Evolutionary conservation across 2,888 invertebrate species (phyloP), one percentile per base, ranked within the genome.

Genomic region (Drosophila flavopinicola): DNA sequence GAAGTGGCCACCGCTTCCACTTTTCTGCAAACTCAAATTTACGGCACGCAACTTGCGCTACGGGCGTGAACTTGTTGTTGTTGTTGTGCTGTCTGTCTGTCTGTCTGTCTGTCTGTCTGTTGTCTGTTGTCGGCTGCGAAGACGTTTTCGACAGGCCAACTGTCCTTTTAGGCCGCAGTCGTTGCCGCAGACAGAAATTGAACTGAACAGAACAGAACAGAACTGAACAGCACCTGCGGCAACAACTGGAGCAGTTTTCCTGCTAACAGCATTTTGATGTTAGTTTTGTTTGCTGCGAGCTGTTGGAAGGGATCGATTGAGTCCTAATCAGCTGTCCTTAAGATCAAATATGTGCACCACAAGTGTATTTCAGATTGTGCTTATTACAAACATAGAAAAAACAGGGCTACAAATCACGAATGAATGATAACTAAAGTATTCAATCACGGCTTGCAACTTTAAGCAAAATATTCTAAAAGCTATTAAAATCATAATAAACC

Each of bases 11-110:
- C 32, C 45, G 41, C 66, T 66, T 42, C 39, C 51, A 58, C 56
- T 53, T 58, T 68, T 51, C 54, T 59, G 64, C 74, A 44, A 61
- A 67, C 72, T 72, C 60, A 78, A 78, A 78, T 78, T 78, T 78
- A 78, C 84, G 84, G 73, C 78, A 78, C 78, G 78, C 78, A 78
- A 78, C 80, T 83, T 76, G 78, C 39, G 59, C 66, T 56, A 73
- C 77, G 77, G 78, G 84, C 72, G 72, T 84, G 80, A 79, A 78
- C 74, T 75, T 29, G 33, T 42, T 49, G 47, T 37, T 56, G 59
- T 57, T 51, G 32, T 30, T 39, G 29, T 20, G 33, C 29, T 39
- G 60, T 15, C 17, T 37, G 42, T 53, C 25, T 52, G 20, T 42
- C 35, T 39, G 38, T 63, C 60, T 63, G 75, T 53, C n/a, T n/a